Evolutionary conservation across 30 jellyfish, hydroid and myxozoan genomes (phyloP).

Genomic region (Mastigias papua): DNA sequence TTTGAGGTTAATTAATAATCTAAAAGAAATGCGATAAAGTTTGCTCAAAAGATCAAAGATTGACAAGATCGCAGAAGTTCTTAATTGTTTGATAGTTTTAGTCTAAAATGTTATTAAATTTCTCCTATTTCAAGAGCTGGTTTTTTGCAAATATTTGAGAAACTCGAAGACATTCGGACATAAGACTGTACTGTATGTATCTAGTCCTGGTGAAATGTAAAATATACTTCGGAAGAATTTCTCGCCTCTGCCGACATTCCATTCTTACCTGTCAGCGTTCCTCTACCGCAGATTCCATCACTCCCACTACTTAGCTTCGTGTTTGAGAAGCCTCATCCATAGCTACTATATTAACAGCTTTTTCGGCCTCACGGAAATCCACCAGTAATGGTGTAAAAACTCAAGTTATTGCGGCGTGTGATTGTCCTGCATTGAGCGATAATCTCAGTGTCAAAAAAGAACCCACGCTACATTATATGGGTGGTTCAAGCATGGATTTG

Average conservation of each 20-base stretch:
- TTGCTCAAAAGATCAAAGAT: too few relatives aligned
- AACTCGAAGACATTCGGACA: too few relatives aligned
- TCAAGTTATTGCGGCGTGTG: not conserved
- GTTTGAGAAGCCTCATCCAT: not conserved
- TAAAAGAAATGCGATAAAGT: too few relatives aligned
- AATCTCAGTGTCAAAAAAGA: not conserved
- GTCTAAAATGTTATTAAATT: too few relatives aligned
- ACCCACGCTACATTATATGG: slow-evolving; percentile 28
- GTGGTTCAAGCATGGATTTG: not conserved
- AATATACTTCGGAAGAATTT: not conserved
- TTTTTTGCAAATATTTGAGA: too few relatives aligned
- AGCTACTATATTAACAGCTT: not conserved
- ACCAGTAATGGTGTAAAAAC: slow-evolving; percentile 18
- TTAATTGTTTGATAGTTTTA: too few relatives aligned
- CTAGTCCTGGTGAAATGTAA: too few relatives aligned
- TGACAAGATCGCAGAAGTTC: too few relatives aligned
- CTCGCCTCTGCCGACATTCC: not conserved
- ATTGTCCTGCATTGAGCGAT: slow-evolving; percentile 25
- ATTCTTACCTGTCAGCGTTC: not conserved
- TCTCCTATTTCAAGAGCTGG: too few relatives aligned
- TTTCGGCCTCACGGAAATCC: slow-evolving; percentile 11
- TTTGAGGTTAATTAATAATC: too few relatives aligned
- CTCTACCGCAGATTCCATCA: not conserved
- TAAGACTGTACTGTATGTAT: too few relatives aligned
- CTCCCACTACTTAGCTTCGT: not conserved